Evolutionary conservation across 2,888 invertebrate genomes (phyloP).

Genomic region (Elysia crispata): DNA sequence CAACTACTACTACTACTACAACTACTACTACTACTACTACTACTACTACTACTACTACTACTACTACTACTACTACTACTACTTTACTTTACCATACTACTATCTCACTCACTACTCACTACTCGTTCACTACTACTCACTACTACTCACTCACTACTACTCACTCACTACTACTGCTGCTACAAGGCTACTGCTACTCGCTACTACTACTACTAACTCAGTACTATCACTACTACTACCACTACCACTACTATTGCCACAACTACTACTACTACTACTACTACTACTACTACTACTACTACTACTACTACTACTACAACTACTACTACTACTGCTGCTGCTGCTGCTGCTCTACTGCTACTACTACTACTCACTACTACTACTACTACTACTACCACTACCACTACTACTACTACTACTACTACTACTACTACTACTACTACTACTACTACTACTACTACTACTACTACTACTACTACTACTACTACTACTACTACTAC

Average conservation of each 20-base stretch:
- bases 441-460: not conserved
- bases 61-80: not conserved
- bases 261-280: not conserved
- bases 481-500: not conserved
- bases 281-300: slow-evolving; percentile 9
- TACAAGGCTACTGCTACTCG: no score
- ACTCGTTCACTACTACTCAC: slow-evolving; percentile 6
- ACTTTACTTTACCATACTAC: no score
- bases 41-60: slow-evolving; percentile 12
- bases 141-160: no score
- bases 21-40: no score
- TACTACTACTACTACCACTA: not conserved
- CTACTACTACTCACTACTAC: no score
- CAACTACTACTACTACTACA: no score
- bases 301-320: slow-evolving; percentile 20
- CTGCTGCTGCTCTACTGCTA: no score
- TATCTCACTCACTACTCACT: not conserved
- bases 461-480: not conserved
- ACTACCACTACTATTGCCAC: slow-evolving; percentile 21
- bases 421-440: not conserved
- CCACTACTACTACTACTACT: not conserved
- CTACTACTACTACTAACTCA: no score
- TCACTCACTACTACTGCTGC: no score
- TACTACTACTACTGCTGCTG: slow-evolving; percentile 4
- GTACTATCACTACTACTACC: slow-evolving; percentile 32